Evolutionary conservation across 1,140 invertebrate species (phyloP), one percentile per base, ranked within the genome.

Genomic region (Aphelinus certus): DNA sequence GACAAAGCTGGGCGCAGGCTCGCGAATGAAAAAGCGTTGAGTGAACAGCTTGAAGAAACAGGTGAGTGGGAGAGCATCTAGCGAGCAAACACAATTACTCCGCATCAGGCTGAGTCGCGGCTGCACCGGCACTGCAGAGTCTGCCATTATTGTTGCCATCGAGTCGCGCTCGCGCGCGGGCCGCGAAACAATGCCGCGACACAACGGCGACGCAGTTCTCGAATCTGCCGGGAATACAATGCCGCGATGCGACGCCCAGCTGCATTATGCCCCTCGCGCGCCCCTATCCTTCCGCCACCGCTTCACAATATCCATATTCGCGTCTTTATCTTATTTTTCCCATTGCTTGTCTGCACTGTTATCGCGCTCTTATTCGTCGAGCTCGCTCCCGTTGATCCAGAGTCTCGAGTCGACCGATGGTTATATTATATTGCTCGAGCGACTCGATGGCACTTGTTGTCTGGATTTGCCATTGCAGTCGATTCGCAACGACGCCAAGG

Each of bases 1-100:
- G 26, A 26, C 26, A 26, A 26, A 26, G 26, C 26, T 26, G 26
- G 26, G 26, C 58, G 58, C 42, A 60, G 9, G 6, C 4, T 5
- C 51, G 51, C 42, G 58, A 4, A 26, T 60, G 42, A 46, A 58
- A 42, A 3, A 62, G 46, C 1, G 51, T 53, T 53, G 51, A 53
- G 9, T 4, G 51, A 53, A 53, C 51, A 9, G 9, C 4, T 9
- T 48, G 62, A 58, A 58, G 26, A 62, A 62, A 63, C 7, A 71
- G 5, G 26, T n/a, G 7, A 49, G 47, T 6, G 43, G 46, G n/a
- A 45, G 57, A 26, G 26, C 26, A 26, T 26, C 1, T 1, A 55
- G 60, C 57, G 56, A 73, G 47, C 71, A 73, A 66, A 73, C 45
- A 73, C 63, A 73, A 73, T 72, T 73, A 73, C 63, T 57, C 7